Evolutionary conservation across 2,888 invertebrate species (phyloP), one percentile per base, ranked within the genome.

Genomic region (Caenorhabditis afra): DNA sequence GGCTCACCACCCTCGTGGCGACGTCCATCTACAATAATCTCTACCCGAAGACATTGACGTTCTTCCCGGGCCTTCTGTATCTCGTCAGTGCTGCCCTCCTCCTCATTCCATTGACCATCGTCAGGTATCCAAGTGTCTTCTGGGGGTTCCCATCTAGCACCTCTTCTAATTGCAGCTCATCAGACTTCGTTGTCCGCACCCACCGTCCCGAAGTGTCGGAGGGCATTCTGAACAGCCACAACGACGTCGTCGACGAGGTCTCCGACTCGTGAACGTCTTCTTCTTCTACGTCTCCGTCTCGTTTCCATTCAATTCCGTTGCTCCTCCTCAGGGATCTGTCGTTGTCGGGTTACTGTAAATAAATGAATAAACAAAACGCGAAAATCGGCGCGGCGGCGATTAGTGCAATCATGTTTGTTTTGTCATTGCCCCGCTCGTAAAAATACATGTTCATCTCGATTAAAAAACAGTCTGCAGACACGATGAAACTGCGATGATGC

Each of bases 21-120:
- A 90, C 91, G 0, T 74, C 90, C 5, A 81, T 91, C 14, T 91
- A 90, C 86, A 91, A 91, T 83, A 89, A 86, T 16, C 50, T 91
- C 35, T 90, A 90, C 59, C 90, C 89, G 7, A 84, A 85, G n/a
- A 91, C 91, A 0, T 79, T 91, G 44, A 58, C 82, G 45, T 88
- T 90, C 77, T 91, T 89, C 74, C 88, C 90, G 12, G 91, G 91
- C 4, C 86, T 91, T n/a, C 79, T 85, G 62, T 89, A 88, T 58
- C 20, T 89, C 16, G 58, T 84, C 12, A 83, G 85, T 71, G 87
- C 87, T 7, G 77, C 67, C 3, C 47, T 87, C 1, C 79, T 88
- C 12, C 8, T 86, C 4, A 49, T 88, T 11, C 85, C 88, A 22
- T 57, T 88, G 12, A 11, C 62, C 2, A 82, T 85, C 44, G 62